Evolutionary conservation across 1,140 invertebrate species (phyloP), one percentile per base, ranked within the genome.

Genomic region (Goniozus legneri): DNA sequence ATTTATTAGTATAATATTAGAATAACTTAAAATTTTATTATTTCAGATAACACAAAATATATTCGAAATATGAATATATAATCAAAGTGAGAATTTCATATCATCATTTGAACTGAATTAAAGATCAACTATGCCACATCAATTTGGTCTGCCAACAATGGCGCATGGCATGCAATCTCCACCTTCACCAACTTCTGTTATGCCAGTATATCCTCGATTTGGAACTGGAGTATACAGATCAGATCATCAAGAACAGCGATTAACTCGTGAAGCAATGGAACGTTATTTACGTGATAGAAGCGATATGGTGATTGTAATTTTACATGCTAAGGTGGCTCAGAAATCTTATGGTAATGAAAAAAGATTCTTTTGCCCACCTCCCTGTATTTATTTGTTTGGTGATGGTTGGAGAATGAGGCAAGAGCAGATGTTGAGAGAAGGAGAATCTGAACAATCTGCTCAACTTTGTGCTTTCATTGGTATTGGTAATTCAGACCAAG

Each of bases 301-400:
- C 54, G 95, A 98, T 70, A 95, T 97, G 87, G 87, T 95, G 3
- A 86, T 99, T 15, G 92, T 98, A 3, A 97, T 99, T 47, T 79
- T 98, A 37, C 97, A 99, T 78, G 97, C 97, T 4, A 99, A 99
- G 82, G 91, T 94, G 20, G 97, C 97, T 13, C 97, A 99, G 73
- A 99, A 99, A 67, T 98, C 96, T 0, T 99, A 99, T 73, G 97
- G 97, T 37, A 99, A 98, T 75, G 97, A 99, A 69, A 99, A 99
- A 76, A 81, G 97, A 48, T 99, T 99, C 77, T 99, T 99, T 77
- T 99, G 97, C 69, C 97, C 97, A 1, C 97, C 97, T 1, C 97
- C 97, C 0, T 99, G 96, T 73, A 97, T 99, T 58, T 99, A 99
- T 76, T 77, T 99, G 27, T 92, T 93, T 69, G 96, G 96, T 3